Base-by-base conservation (phyloP, 2,797 vertebrate genomes). In the Salarias fasciatus region DNA sequence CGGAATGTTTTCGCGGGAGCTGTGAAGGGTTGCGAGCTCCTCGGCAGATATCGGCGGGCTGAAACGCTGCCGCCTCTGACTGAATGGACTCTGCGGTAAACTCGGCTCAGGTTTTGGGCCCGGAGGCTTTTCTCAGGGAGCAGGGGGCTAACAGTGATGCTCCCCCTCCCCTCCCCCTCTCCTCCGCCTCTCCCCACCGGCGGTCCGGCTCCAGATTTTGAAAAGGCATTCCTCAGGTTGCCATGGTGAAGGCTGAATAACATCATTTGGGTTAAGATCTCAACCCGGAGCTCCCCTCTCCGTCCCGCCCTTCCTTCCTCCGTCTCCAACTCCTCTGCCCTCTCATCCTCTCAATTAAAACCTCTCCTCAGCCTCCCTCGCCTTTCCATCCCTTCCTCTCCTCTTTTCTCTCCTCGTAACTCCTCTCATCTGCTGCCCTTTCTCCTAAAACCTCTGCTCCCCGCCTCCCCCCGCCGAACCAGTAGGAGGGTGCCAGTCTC, bases 181-280 rank as follows among this genome's bases (percentile, higher is more conserved):
- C n/a, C n/a, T n/a, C n/a, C n/a, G n/a, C n/a, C n/a, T n/a, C n/a
- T n/a, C n/a, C 18, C 63, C 24, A 33, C 63, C 60, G 46, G 66
- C 8, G 13, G 65, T 59, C 37, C 48, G 42, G 38, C 63, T 69
- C 35, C 43, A 75, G 75, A 37, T 69, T 88, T 86, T 86, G 37
- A 82, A 86, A 85, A 84, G 69, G 77, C 88, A 88, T 90, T 90
- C 85, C 80, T 84, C 86, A 85, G 81, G 90, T 91, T 90, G 86
- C 83, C 86, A 91, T 91, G 87, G 87, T 61, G 69, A 89, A 82
- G 36, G 50, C 78, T 82, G 75, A 85, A 86, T 89, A 86, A 90
- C 84, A 88, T 90, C 72, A 87, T 85, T 72, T 64, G 72, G 80
- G 76, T 83, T 72, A 61, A 73, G 77, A 82, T 82, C 82, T 73